Conservation (phyloP, 2,113 vertebrate species). For the Gadus chalcogrammus region DNA sequence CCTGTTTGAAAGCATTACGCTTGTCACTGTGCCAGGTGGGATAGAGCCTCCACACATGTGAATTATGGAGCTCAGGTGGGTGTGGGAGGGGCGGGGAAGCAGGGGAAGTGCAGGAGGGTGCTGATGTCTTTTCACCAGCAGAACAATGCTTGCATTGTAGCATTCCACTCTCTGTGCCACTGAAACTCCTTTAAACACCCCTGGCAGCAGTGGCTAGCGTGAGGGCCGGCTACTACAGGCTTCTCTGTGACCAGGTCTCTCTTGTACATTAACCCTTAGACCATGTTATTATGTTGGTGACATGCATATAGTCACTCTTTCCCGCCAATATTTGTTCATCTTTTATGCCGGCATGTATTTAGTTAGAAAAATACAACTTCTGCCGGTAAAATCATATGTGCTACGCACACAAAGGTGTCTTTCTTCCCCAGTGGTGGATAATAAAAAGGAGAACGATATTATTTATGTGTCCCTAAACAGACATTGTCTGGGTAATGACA, state of each 20-base stretch:
- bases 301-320: constrained; percentile 1
- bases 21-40: no score
- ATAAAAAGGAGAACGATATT: constrained; percentile 7
- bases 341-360: background rate
- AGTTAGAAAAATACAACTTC: background rate
- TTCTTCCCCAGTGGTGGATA: constrained; percentile 5
- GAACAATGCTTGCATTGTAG: constrained; percentile 23
- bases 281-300: background rate
- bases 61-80: no score
- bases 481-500: constrained; percentile 27
- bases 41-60: no score
- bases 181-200: constrained; percentile 3
- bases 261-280: no score
- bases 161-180: background rate
- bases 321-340: no score
- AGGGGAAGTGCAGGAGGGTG: no score
- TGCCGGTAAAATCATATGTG: background rate
- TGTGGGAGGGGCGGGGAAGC: no score
- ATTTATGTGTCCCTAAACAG: constrained; percentile 22
- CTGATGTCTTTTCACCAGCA: background rate
- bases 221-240: no score
- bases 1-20: no score
- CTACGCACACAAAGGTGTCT: constrained; percentile 3
- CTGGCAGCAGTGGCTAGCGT: background rate
- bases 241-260: no score